A percentile compares a stretch with the other conserved stretches of the same genome.
phyloP scores from a whole-genome alignment of 2,888 invertebrate species.

The Chironomus tentans region DNA sequence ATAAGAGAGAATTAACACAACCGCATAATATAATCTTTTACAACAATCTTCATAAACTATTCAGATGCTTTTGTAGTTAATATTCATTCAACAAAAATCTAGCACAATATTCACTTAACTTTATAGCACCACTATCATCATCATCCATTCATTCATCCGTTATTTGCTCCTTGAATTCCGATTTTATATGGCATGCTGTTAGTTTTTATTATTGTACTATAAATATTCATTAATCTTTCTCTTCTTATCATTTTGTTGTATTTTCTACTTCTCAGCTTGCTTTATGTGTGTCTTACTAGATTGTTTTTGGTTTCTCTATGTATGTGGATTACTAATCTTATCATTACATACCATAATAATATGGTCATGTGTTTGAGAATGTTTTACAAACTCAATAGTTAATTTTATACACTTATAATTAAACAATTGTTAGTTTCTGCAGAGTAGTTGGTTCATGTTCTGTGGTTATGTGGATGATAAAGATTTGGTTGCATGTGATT shows the following conservation, averaged over 20 bases:
- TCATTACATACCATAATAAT: neutral
- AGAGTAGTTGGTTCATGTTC: too few relatives aligned
- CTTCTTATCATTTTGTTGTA: neutral
- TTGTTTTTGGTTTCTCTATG: too few relatives aligned
- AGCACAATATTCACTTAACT: constrained; percentile 6
- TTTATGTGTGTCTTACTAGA: neutral
- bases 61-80: neutral
- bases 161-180: neutral
- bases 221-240: neutral
- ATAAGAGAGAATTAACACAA: neutral
- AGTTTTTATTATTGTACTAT: neutral
- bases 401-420: too few relatives aligned
- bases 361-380: too few relatives aligned
- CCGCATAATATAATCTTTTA: neutral
- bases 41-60: neutral
- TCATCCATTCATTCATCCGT: neutral
- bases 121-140: neutral
- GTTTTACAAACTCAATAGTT: too few relatives aligned
- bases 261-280: too few relatives aligned
- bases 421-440: too few relatives aligned
- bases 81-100: neutral
- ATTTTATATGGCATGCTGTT: neutral
- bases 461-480: too few relatives aligned
- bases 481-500: too few relatives aligned
- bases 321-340: neutral